A percentile compares a stretch with the other conserved stretches of the same genome.
Evolutionary conservation across 2,797 vertebrate genomes (phyloP).

Genomic region (Botia kubotai): DNA sequence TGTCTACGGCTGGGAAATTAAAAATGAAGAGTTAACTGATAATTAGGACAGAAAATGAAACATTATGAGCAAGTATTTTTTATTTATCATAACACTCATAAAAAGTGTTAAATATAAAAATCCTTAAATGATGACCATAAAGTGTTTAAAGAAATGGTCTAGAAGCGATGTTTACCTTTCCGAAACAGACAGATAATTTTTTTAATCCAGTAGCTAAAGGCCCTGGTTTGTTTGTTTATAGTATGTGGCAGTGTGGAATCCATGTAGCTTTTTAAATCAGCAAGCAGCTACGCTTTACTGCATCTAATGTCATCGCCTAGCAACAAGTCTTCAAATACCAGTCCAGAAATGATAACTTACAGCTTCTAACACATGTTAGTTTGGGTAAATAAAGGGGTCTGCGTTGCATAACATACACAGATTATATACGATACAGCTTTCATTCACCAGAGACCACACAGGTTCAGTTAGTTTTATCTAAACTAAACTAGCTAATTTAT

Average conservation of each 20-base stretch:
- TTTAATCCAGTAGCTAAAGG: background rate
- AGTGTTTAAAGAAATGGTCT: background rate
- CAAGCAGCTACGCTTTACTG: slow-evolving; percentile 70
- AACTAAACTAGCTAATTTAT: background rate
- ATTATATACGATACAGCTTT: slow-evolving; percentile 4
- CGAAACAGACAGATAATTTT: background rate
- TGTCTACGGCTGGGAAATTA: too few species aligned
- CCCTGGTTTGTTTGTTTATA: background rate
- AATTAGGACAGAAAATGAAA: too few species aligned
- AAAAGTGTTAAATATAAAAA: background rate
- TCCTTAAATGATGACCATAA: background rate
- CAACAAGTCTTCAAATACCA: slow-evolving; percentile 74
- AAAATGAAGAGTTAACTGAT: too few species aligned
- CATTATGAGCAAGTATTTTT: too few species aligned
- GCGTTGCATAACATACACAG: background rate
- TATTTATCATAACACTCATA: too few species aligned
- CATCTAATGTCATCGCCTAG: slow-evolving; percentile 78
- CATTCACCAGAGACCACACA: slow-evolving; percentile 6
- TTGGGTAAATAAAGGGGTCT: slow-evolving; percentile 31
- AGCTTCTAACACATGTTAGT: slow-evolving; percentile 15
- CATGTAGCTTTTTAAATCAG: slow-evolving; percentile 43
- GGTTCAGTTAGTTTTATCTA: background rate
- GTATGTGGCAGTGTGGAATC: slow-evolving; percentile 20
- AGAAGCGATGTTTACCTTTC: background rate
- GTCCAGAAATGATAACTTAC: slow-evolving; percentile 62